Evolutionary conservation across 1,140 invertebrate species (phyloP), one percentile per base, ranked within the genome.

Genomic region (Euwallacea fornicatus): DNA sequence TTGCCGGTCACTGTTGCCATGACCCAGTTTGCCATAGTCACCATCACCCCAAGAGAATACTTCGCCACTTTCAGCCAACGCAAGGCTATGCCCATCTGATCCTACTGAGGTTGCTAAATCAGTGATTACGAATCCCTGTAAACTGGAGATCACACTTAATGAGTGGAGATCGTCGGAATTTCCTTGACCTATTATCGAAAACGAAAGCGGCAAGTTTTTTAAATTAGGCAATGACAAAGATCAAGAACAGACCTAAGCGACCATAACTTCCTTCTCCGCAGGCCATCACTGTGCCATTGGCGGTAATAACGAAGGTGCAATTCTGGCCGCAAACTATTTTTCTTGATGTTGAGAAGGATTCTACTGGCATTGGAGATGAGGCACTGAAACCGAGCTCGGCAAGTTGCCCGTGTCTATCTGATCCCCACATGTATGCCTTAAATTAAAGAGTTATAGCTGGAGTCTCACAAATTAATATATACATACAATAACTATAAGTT

Each of bases 221-320:
- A 7, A 65, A 50, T 44, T 33, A 33, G 13, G 2, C 9, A 13
- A 53, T n/a, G 11, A 8, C 50, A 6, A 4, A 7, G 4, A 11
- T 55, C 9, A 54, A 69, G 59, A 58, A 33, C 21, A 33, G 21
- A 33, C 21, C 21, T 1, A 98, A 83, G 0, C 96, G 83, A 0
- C 96, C 96, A 80, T 98, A 98, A 10, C 95, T 87, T 0, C 96
- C 96, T 85, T 98, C 97, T 50, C 96, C 96, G 93, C 96, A 98
- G 0, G 95, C 97, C 76, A 94, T 94, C 0, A 98, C 88, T 76
- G 73, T 83, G 3, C 87, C 87, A 79, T 87, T 85, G 7, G 80
- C 82, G 71, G 87, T 83, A 9, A 89, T 85, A 4, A 88, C 81
- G 81, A 90, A 90, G 3, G 88, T 88, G 74, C 88, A 89, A 74